phyloP scores from a whole-genome alignment of 1,140 invertebrate genomes.

The Drosophila oshimai region DNA sequence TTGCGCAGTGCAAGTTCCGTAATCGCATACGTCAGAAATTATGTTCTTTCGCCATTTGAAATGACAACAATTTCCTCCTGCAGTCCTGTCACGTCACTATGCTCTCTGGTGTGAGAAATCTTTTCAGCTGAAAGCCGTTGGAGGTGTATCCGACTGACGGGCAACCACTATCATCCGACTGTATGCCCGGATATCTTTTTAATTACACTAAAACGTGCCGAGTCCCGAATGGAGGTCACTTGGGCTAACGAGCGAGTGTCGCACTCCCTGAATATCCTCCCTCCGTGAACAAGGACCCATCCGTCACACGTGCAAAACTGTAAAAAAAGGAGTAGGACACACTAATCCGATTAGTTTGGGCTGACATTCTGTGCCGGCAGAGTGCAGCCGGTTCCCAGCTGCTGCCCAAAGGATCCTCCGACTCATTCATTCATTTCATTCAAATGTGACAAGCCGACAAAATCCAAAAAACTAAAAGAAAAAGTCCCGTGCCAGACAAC shows the following conservation, averaged over 20 bases:
- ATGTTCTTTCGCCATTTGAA: conserved; percentile 64
- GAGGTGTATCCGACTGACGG: conserved; percentile 25
- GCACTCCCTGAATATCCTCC: conserved; percentile 9
- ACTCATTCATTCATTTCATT: conserved; percentile 74
- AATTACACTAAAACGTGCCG: conserved; percentile 79
- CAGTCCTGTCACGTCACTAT: conserved; percentile 37
- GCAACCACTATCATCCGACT: conserved; percentile 31
- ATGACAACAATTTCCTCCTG: conserved; percentile 55
- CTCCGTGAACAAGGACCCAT: conserved; percentile 39
- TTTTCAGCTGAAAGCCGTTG: conserved; percentile 26
- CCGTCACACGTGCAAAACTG: conserved; percentile 42
- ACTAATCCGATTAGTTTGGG: conserved; percentile 77
- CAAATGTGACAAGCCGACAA: conserved; percentile 73
- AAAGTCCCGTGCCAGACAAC: conserved; percentile 25
- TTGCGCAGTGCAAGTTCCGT: conserved; percentile 37
- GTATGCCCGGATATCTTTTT: conserved; percentile 74
- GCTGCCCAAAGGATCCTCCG: conserved; percentile 20
- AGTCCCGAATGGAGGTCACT: conserved; percentile 71
- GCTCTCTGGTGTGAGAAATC: conserved; percentile 24
- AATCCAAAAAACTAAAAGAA: conserved; percentile 23
- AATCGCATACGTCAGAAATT: conserved; percentile 79
- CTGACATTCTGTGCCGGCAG: conserved; percentile 68
- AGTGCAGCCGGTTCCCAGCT: conserved; percentile 37
- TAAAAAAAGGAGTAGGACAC: conserved; percentile 57
- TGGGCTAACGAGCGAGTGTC: conserved; percentile 64